phyloP scores from a whole-genome alignment of 2,888 invertebrate genomes.

The Aporophyla lueneburgensis region DNA sequence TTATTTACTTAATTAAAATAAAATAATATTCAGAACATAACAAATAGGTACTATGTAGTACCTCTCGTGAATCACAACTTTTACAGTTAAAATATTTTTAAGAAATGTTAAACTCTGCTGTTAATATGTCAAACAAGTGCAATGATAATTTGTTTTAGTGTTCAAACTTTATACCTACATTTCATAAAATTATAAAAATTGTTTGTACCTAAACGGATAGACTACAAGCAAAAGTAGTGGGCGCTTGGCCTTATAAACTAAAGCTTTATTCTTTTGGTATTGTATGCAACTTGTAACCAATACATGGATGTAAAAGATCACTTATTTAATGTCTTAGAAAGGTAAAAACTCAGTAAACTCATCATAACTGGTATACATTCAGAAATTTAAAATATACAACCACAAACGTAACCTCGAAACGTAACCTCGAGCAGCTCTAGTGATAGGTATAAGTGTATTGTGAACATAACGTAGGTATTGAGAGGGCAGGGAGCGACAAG shows the following conservation, averaged over 20 bases:
- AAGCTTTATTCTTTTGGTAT: not conserved
- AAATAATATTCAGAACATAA: not conserved
- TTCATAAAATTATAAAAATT: not conserved
- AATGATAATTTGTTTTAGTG: not conserved
- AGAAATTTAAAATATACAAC: constrained; percentile 8
- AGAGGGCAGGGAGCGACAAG: constrained; percentile 55
- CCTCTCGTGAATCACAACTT: not conserved
- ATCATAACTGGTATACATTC: not conserved
- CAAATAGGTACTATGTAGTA: not conserved
- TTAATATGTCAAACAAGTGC: not conserved
- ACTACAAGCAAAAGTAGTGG: not conserved
- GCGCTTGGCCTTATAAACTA: not conserved
- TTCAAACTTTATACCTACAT: not conserved
- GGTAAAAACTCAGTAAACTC: not conserved
- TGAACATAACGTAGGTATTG: constrained; percentile 63
- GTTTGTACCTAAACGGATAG: not conserved
- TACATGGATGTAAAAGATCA: not conserved
- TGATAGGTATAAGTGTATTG: constrained; percentile 56
- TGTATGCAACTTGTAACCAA: not conserved
- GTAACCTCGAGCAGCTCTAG: constrained; percentile 36
- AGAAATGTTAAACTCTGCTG: not conserved
- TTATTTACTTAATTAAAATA: not conserved
- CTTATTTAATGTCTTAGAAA: not conserved
- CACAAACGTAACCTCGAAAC: constrained; percentile 4
- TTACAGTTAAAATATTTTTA: not conserved